Base-by-base conservation (phyloP, 2,797 vertebrate species). In the Masticophis lateralis region DNA sequence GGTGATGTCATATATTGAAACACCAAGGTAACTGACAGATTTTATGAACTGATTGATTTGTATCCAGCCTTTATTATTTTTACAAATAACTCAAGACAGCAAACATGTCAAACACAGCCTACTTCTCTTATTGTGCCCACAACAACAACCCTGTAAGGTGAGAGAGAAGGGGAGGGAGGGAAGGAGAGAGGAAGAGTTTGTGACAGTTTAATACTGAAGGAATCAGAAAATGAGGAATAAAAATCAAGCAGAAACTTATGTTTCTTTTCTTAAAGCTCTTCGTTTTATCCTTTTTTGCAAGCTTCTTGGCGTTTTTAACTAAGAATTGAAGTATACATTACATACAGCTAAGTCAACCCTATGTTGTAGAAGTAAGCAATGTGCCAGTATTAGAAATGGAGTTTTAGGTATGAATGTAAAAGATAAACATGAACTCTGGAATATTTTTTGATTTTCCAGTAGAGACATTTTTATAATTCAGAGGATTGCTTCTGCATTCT, bases 101-200 rank as follows among this genome's bases (percentile, higher is more conserved):
- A 69, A 69, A 69, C 66, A 32, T 69, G 66, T n/a, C 66, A 69
- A 32, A 69, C n/a, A 8, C n/a, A 69, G 13, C 14, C 32, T 69
- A 32, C n/a, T 69, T 69, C 66, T 61, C 25, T 0, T 32, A 69
- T 7, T 69, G 66, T 69, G n/a, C 14, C 5, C 14, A 7, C 5
- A 32, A n/a, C 13, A 69, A 32, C 66, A 69, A 69, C n/a, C 66
- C n/a, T n/a, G 28, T n/a, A 28, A 66, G 28, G 5, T 2, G 60
- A 3, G 60, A 11, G 25, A n/a, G 63, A 5, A 4, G 2, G 28
- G 2, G 0, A 8, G 47, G 5, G 47, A 51, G 60, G 11, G 60
- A 4, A 3, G n/a, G 63, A 1, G 11, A 14, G 28, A 5, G 27
- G 1, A 4, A 3, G 11, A 5, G 0, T 51, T 51, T 55, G 5